Conservation (phyloP, 2,113 vertebrate species). For the Tetraodon nigroviridis region DNA sequence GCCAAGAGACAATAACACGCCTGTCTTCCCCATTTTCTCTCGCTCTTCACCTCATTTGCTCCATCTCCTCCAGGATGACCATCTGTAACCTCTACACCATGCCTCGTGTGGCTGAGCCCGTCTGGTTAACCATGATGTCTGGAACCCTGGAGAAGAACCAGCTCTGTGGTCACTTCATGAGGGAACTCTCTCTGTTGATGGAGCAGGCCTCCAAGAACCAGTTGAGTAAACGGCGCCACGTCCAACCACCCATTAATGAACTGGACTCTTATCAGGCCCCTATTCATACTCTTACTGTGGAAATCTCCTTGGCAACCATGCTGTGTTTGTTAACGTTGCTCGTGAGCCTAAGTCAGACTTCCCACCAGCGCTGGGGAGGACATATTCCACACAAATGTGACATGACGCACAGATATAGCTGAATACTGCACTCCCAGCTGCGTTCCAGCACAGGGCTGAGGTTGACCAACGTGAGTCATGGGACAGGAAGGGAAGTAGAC, state of each 20-base stretch:
- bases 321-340: not conserved
- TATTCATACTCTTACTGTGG: conserved; percentile 3
- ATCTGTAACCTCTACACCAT: conserved; percentile 97
- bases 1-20: conserved; percentile 51
- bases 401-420: conserved; percentile 19
- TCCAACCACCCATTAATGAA: conserved; percentile 42
- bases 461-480: conserved; percentile 46
- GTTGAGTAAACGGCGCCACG: conserved; percentile 73
- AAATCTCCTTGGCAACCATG: too few species aligned
- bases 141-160: conserved; percentile 92
- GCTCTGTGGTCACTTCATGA: conserved; percentile 95
- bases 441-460: conserved; percentile 19
- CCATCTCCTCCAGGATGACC: conserved; percentile 79
- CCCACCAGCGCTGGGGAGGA: conserved; percentile 7
- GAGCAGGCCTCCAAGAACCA: conserved; percentile 97
- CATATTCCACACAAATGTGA: conserved; percentile 7
- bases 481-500: conserved; percentile 61
- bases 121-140: conserved; percentile 98
- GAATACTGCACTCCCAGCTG: conserved; percentile 17
- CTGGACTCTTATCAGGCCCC: conserved; percentile 55
- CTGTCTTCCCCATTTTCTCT: conserved; percentile 53
- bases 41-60: conserved; percentile 29
- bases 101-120: conserved; percentile 93
- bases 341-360: conserved; percentile 19
- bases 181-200: conserved; percentile 90